These are phyloP conservation scores for Plebejus melissa DNA, from an alignment of 2,888 invertebrate species.

Conservation along the genomic window DNA sequence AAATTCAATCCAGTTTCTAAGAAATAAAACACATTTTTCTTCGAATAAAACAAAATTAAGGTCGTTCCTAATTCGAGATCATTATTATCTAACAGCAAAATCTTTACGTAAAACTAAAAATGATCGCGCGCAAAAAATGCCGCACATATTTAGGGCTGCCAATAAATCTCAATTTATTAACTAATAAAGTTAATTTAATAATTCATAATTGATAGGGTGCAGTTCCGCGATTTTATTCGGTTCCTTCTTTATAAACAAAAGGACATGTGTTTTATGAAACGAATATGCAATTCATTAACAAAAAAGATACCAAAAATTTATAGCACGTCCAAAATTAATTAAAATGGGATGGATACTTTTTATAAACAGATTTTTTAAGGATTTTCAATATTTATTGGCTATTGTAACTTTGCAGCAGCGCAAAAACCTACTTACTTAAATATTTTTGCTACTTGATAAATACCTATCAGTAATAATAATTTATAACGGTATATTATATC, in stretches of 20 bases:
- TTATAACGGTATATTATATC: no score
- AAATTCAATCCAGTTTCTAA: conserved; percentile 29
- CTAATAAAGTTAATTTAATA: conserved; percentile 40
- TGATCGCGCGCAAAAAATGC: conserved; percentile 69
- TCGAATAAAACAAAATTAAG: conserved; percentile 30
- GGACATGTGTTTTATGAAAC: conserved; percentile 18
- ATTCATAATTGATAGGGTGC: conserved; percentile 34
- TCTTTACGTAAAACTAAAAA: conserved; percentile 73
- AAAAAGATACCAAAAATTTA: not conserved
- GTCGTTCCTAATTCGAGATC: conserved; percentile 36
- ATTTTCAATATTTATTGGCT: not conserved
- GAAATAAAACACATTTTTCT: conserved; percentile 33
- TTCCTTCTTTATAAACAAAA: conserved; percentile 18
- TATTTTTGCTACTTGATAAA: no score
- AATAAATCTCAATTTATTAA: conserved; percentile 41
- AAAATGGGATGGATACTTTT: conserved; percentile 2
- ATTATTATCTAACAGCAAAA: conserved; percentile 71
- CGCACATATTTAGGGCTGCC: conserved; percentile 57
- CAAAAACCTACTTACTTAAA: no score
- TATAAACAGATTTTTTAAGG: not conserved
- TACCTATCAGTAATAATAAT: no score
- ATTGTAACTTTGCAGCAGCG: not conserved
- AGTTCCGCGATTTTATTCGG: conserved; percentile 29
- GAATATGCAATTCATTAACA: not conserved
- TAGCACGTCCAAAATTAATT: not conserved